Evolutionary conservation across 2,797 vertebrate genomes (phyloP).

Genomic region (Taenioides sp.): DNA sequence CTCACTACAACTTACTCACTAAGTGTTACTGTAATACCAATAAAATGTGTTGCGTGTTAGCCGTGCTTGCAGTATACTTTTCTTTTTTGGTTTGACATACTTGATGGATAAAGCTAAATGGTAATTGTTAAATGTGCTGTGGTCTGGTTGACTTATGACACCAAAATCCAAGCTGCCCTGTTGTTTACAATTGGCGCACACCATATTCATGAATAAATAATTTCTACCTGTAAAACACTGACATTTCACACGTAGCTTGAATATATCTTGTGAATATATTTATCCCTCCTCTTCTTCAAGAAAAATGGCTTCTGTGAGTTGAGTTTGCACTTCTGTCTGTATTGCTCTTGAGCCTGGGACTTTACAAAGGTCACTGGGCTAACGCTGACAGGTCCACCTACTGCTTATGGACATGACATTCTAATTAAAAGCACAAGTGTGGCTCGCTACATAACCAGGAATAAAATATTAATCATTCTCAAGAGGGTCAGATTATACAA

Average conservation of each 20-base stretch:
- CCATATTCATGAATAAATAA: not conserved
- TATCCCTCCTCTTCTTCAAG: not conserved
- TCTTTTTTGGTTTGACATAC: too few relatives aligned
- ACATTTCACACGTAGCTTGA: conserved; percentile 6
- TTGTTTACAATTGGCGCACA: not conserved
- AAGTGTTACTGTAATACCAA: too few relatives aligned
- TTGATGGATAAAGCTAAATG: not conserved
- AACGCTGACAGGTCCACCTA: conserved; percentile 53
- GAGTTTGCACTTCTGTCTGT: conserved; percentile 26
- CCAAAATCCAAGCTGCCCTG: not conserved
- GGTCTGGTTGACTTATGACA: not conserved
- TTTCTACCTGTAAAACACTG: not conserved
- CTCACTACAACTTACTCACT: too few relatives aligned
- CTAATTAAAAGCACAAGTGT: conserved; percentile 66
- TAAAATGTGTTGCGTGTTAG: too few relatives aligned
- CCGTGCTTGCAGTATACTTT: too few relatives aligned
- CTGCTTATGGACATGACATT: conserved; percentile 60
- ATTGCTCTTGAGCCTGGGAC: conserved; percentile 55
- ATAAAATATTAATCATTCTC: conserved; percentile 72
- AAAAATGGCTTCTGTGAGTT: conserved; percentile 14
- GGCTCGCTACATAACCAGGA: conserved; percentile 61
- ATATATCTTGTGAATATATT: too few relatives aligned
- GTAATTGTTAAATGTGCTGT: not conserved
- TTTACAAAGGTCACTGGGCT: conserved; percentile 59
- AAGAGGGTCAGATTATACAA: conserved; percentile 60